Base-by-base conservation (phyloP, 2,113 vertebrate genomes). In the Drymodes brunneopygia region DNA sequence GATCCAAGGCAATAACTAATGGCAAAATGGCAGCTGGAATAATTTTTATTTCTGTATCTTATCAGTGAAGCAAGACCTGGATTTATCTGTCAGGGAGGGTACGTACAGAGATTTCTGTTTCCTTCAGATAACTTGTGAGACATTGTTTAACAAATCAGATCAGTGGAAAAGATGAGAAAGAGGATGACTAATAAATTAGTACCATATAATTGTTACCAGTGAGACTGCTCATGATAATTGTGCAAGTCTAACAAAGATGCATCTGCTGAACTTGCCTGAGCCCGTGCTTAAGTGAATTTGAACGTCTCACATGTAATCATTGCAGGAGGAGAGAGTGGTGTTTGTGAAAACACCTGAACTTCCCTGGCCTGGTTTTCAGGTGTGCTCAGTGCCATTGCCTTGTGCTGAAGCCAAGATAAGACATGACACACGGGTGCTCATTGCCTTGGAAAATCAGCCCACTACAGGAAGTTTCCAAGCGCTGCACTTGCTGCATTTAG, bases 381-480 rank as follows among this genome's bases (percentile, higher is more conserved):
- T 67, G 65, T 71, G 73, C 75, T 86, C 48, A 64, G 36, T 84
- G 28, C 9, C 64, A 5, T 3, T 51, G 72, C 61, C 64, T 71
- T 2, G 17, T 61, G n/a, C 44, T 38, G 73, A 29, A 87, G 45
- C 73, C 89, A 12, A 3, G 70, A 75, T 87, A 12, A 81, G 83
- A 67, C 15, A 2, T 57, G 90, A 69, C 96, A 91, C 57, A 28
- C 36, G 87, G 61, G 83, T 91, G 86, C 86, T 94, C 94, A 65
- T 61, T 82, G 94, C 91, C 93, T 75, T 57, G 89, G 93, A 96
- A 97, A 95, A 95, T 95, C 95, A 94, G 86, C 92, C 86, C 86
- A 57, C 81, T 57, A 6, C 0, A 12, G 91, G 91, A 89, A 95
- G 73, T 92, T 95, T 94, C 93, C 31, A 4, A 72, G 88, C 5